phyloP scores from a whole-genome alignment of 2,888 invertebrate species.

The Lamellibrachia satsuma region DNA sequence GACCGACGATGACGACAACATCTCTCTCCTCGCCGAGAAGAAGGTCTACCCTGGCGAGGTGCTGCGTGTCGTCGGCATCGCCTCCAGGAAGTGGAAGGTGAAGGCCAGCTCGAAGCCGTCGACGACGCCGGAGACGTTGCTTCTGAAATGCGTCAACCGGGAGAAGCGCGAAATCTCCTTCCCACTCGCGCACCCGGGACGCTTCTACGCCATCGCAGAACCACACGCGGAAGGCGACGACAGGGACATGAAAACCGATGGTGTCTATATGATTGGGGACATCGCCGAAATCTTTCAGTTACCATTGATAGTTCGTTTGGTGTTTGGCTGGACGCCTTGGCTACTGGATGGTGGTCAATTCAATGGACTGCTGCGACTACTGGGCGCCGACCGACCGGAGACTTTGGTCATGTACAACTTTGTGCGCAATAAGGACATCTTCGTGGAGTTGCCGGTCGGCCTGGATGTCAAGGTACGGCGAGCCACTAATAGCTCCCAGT shows the following conservation, averaged over 20 bases:
- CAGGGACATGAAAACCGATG: not conserved
- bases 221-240: not conserved
- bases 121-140: not conserved
- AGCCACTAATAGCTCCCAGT: not conserved
- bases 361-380: constrained; percentile 14
- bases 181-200: constrained; percentile 26
- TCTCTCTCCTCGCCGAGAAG: constrained; percentile 14
- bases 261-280: constrained; percentile 20
- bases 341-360: not conserved
- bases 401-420: constrained; percentile 13
- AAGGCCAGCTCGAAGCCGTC: not conserved
- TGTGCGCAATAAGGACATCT: not conserved
- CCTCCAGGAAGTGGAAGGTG: constrained; percentile 26
- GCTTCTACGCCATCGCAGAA: constrained; percentile 19
- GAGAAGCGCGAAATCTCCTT: constrained; percentile 17
- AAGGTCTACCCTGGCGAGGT: constrained; percentile 27
- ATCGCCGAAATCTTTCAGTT: constrained; percentile 18
- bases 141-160: constrained; percentile 23
- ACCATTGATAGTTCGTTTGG: constrained; percentile 22
- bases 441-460: constrained; percentile 25
- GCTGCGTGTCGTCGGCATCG: not conserved
- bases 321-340: constrained; percentile 27
- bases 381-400: constrained; percentile 24
- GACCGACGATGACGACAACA: constrained; percentile 14
- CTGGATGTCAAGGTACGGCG: not conserved